These are phyloP conservation scores for Ochropleura leucogaster DNA, from an alignment of 2,888 invertebrate genomes.

Conservation along the genomic window DNA sequence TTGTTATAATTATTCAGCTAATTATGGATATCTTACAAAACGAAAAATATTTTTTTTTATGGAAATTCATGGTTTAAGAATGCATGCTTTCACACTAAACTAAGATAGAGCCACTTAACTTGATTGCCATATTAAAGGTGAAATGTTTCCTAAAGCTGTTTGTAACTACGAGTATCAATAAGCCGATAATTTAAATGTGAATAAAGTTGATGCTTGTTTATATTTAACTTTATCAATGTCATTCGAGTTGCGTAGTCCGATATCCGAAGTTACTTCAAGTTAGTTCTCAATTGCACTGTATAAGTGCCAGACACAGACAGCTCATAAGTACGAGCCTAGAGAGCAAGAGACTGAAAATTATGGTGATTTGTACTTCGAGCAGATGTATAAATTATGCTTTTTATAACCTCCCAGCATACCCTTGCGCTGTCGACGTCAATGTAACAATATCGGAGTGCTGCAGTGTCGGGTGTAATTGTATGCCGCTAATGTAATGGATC, in stretches of 20 bases:
- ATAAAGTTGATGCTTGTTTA: not conserved
- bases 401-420: not conserved
- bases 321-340: not conserved
- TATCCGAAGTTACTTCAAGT: not conserved
- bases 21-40: not conserved
- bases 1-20: not conserved
- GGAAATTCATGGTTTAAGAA: not conserved
- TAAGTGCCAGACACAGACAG: not conserved
- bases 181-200: not conserved
- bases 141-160: not conserved
- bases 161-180: not conserved
- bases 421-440: not conserved
- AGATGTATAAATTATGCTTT: not conserved
- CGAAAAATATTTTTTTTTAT: too few species aligned
- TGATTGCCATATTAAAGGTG: not conserved
- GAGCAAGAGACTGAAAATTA: not conserved
- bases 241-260: not conserved
- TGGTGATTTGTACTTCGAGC: not conserved
- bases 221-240: not conserved
- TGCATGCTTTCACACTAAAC: not conserved
- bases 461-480: not conserved
- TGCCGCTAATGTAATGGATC: conserved; percentile 23
- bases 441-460: conserved; percentile 1
- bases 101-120: too few species aligned
- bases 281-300: not conserved